phyloP scores from a whole-genome alignment of 2,797 vertebrate species.

The Rhabdomys pumilio region DNA sequence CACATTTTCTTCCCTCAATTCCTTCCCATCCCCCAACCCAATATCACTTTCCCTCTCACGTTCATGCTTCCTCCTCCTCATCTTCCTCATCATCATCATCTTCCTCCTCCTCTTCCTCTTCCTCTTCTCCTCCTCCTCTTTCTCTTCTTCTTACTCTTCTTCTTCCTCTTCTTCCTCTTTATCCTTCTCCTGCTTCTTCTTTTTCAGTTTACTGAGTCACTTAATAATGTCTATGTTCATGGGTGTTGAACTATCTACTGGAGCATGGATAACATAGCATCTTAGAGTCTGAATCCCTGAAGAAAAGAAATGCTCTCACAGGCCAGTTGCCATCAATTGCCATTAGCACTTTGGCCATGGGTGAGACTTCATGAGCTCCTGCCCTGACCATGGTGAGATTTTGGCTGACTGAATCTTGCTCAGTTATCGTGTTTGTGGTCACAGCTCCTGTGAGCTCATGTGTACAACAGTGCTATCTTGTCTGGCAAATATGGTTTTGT shows the following conservation, averaged over 20 bases:
- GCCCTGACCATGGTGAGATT: background rate
- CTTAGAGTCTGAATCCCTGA: background rate
- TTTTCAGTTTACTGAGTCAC: background rate
- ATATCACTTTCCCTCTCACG: background rate
- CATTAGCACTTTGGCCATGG: background rate
- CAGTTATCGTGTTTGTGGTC: background rate
- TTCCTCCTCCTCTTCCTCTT: too few relatives aligned
- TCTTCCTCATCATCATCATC: fast-evolving
- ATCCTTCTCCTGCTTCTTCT: too few relatives aligned
- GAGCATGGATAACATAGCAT: background rate
- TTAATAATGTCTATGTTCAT: background rate
- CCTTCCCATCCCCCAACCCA: too few relatives aligned
- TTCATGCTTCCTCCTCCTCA: background rate
- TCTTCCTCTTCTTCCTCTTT: too few relatives aligned
- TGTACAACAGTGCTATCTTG: background rate
- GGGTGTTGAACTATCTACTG: background rate
- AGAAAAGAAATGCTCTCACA: background rate
- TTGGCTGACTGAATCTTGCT: background rate
- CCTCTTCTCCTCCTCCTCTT: too few relatives aligned
- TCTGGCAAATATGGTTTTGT: background rate
- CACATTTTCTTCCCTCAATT: background rate
- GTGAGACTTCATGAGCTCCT: background rate
- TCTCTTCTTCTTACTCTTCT: too few relatives aligned
- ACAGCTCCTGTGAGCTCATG: background rate
- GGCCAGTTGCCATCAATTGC: background rate